phyloP scores from a whole-genome alignment of 2,113 vertebrate genomes.

The Xerus inauris region DNA sequence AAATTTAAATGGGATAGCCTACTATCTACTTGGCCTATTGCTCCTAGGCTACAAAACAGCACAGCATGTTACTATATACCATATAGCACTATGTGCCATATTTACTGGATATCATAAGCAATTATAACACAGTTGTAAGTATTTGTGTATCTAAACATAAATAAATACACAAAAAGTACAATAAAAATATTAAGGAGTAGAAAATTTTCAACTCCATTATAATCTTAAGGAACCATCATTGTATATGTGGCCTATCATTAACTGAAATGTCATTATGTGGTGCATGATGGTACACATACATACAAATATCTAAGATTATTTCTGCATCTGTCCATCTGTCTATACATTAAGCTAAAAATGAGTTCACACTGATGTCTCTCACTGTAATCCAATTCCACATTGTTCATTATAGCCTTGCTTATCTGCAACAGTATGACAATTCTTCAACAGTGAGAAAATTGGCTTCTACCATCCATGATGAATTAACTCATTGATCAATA shows the following conservation, averaged over 20 bases:
- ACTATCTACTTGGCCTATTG: background rate
- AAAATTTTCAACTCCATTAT: background rate
- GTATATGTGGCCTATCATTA: background rate
- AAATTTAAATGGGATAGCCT: background rate
- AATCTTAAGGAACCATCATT: background rate
- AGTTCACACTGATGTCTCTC: background rate
- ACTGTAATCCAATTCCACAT: background rate
- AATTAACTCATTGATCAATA: background rate
- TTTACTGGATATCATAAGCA: background rate
- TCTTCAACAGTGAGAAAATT: background rate
- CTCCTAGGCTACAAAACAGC: background rate
- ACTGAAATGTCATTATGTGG: background rate
- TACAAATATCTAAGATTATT: background rate
- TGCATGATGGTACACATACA: background rate
- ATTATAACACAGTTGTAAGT: background rate
- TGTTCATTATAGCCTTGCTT: background rate
- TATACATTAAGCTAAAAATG: background rate
- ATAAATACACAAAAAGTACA: background rate
- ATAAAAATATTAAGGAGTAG: background rate
- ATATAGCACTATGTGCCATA: no score
- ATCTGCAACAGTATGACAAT: background rate
- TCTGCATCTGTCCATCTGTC: background rate
- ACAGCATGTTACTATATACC: background rate
- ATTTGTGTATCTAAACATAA: background rate
- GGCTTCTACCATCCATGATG: background rate